Conservation (phyloP, 1,140 invertebrate genomes). For the Drosophila melanica region DNA sequence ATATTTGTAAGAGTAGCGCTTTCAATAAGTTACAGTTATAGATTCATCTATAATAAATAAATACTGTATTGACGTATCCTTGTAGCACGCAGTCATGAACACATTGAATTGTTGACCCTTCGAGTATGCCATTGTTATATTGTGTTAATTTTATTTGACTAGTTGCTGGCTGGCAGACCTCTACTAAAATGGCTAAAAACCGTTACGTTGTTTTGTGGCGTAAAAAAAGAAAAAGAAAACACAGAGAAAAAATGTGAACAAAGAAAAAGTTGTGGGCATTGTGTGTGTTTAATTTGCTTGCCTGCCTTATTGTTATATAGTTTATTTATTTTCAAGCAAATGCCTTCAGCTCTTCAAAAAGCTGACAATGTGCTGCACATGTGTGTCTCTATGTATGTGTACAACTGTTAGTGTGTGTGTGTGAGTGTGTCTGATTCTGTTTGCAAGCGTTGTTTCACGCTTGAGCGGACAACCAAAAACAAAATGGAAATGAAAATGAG, state of each 20-base stretch:
- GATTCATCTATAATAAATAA: no score
- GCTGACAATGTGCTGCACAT: slow-evolving; percentile 53
- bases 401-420: neutral
- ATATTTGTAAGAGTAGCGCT: no score
- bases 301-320: slow-evolving; percentile 46
- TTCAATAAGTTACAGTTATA: no score
- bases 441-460: slow-evolving; percentile 72
- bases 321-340: slow-evolving; percentile 53
- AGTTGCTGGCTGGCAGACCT: slow-evolving; percentile 25
- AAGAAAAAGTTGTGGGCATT: slow-evolving; percentile 40
- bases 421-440: slow-evolving; percentile 32
- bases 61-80: no score
- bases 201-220: slow-evolving; percentile 17
- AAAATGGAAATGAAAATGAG: slow-evolving; percentile 48
- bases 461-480: slow-evolving; percentile 57
- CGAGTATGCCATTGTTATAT: slow-evolving; percentile 38
- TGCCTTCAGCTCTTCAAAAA: slow-evolving; percentile 34
- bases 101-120: neutral
- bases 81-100: no score
- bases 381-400: slow-evolving; percentile 5
- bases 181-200: slow-evolving; percentile 28
- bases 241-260: slow-evolving; percentile 30
- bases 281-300: slow-evolving; percentile 54
- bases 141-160: slow-evolving; percentile 53
- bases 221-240: slow-evolving; percentile 14